Evolutionary conservation across 2,888 invertebrate genomes (phyloP).

Genomic region (Geotrupes spiniger): DNA sequence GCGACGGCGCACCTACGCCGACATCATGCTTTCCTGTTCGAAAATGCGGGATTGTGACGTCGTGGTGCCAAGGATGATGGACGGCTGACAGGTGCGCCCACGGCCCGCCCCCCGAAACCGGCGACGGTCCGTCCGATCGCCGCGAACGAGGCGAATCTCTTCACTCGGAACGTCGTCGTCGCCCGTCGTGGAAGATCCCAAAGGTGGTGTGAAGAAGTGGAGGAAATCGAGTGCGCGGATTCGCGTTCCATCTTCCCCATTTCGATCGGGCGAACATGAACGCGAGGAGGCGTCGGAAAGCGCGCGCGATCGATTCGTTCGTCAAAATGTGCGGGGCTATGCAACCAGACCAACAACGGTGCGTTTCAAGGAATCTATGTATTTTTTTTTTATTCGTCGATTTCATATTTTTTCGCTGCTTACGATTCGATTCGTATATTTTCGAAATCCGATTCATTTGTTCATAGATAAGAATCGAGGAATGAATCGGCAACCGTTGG

Average conservation of each 20-base stretch:
- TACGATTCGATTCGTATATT: too few relatives aligned
- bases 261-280: slow-evolving; percentile 39
- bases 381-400: too few relatives aligned
- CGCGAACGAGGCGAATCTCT: slow-evolving; percentile 14
- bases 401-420: too few relatives aligned
- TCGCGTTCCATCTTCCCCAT: slow-evolving; percentile 49
- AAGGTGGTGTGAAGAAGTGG: slow-evolving; percentile 39
- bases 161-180: slow-evolving; percentile 12
- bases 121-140: too few relatives aligned
- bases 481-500: too few relatives aligned
- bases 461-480: too few relatives aligned
- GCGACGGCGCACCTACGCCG: slow-evolving; percentile 23
- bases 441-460: too few relatives aligned
- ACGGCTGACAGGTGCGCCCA: slow-evolving; percentile 49
- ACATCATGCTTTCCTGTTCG: slow-evolving; percentile 40
- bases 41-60: slow-evolving; percentile 49
- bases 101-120: slow-evolving; percentile 16
- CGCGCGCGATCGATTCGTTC: neutral
- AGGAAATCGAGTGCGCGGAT: slow-evolving; percentile 41
- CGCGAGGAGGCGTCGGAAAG: slow-evolving; percentile 28
- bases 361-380: too few relatives aligned
- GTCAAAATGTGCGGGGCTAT: neutral
- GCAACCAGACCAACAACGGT: too few relatives aligned
- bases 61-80: slow-evolving; percentile 50
- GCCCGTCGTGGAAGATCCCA: slow-evolving; percentile 29